Base-by-base conservation (phyloP, 2,797 vertebrate species). In the Cyprinella venusta region DNA sequence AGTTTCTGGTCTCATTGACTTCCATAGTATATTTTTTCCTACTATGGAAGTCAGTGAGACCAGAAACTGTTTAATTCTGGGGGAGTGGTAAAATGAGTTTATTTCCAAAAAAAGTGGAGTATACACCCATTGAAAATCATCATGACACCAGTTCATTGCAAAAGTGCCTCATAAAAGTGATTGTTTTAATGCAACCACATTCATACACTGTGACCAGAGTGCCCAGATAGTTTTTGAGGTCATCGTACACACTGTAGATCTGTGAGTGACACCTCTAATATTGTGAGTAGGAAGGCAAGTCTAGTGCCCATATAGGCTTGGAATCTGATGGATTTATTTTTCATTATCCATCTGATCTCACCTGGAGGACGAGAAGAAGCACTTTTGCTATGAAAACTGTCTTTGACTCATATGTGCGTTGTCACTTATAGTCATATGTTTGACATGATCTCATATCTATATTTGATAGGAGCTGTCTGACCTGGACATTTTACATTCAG, bases 271-370 rank as follows among this genome's bases (percentile, higher is more conserved):
- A 76, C 48, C 24, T 68, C 9, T 33, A 48, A 40, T 36, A 59
- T 48, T 81, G 40, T 70, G 42, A 63, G 56, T 30, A 36, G 75
- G 40, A 45, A 48, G 33, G 36, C 13, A 77, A 61, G 30, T 13
- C 61, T 40, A n/a, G 74, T 21, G 56, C 65, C 21, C 26, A 45
- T 56, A 38, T 24, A 15, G 64, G 56, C 45, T 50, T n/a, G 21
- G 33, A 76, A 76, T 81, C 36, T 38, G 67, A 33, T 63, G 65
- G 63, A 80, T 83, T 59, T 75, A 83, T 63, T 83, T 86, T 61
- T 76, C 70, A 83, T 80, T 80, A 76, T 76, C 64, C 42, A 64
- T 15, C 69, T 76, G 72, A 80, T 75, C 81, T 80, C 52, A 76
- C 76, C 33, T 79, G 33, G 6, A 70, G 77, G 5, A 80, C 15